Evolutionary conservation across 2,113 vertebrate species (phyloP).

Genomic region (Calyptomena viridis): DNA sequence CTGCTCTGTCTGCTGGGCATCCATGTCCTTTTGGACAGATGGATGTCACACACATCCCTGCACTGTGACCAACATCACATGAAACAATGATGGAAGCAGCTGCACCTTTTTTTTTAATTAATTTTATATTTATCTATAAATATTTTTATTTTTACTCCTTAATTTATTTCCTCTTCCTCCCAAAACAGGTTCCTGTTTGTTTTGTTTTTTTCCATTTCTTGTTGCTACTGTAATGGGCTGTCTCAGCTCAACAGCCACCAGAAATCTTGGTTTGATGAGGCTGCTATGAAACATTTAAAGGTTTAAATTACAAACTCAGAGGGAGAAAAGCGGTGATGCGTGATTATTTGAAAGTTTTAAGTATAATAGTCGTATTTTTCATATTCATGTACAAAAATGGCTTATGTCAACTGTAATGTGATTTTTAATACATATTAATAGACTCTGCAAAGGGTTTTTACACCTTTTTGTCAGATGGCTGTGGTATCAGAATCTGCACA

Average conservation of each 20-base stretch:
- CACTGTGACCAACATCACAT: neutral
- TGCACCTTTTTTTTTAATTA: neutral
- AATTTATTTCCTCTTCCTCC: accelerated
- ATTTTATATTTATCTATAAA: neutral
- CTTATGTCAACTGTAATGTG: neutral
- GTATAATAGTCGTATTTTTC: conserved; percentile 4
- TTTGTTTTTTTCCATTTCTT: neutral
- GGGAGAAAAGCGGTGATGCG: neutral
- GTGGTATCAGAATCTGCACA: neutral
- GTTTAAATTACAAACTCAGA: conserved; percentile 15
- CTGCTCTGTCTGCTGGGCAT: neutral
- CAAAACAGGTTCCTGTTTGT: neutral
- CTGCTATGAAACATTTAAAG: neutral
- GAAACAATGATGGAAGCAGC: neutral
- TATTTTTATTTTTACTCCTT: neutral
- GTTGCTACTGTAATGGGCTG: neutral
- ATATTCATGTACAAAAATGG: neutral
- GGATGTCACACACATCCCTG: neutral
- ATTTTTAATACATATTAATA: conserved; percentile 44
- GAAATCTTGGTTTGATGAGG: neutral
- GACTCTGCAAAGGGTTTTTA: neutral
- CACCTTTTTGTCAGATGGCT: conserved; percentile 32
- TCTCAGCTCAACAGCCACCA: neutral
- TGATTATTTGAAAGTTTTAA: conserved; percentile 33
- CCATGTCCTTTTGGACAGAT: neutral